Evolutionary conservation across 2,797 vertebrate species (phyloP).

Genomic region (Poeciliopsis paucimaculata): DNA sequence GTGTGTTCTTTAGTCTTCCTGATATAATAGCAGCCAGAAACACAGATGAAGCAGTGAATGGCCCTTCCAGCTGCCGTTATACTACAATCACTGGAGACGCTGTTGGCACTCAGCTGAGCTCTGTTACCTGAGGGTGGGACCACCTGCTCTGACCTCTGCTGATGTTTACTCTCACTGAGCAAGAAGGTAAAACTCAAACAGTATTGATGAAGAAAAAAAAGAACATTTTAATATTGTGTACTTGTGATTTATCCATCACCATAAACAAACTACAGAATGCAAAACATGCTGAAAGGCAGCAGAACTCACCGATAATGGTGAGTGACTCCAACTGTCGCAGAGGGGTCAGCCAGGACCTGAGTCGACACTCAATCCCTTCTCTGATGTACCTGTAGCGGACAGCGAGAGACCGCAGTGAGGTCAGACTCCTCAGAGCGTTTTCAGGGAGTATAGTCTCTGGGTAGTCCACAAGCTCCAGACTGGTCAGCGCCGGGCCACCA

Average conservation of each 20-base stretch:
- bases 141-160: not conserved
- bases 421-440: conserved; percentile 57
- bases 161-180: not conserved
- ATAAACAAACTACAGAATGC: not conserved
- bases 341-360: conserved; percentile 62
- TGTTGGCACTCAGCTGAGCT: no score
- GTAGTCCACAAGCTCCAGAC: conserved; percentile 70
- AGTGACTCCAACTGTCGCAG: conserved; percentile 59
- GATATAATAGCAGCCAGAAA: no score
- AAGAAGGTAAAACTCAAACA: not conserved
- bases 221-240: not conserved
- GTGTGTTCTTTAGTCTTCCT: no score
- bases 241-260: not conserved
- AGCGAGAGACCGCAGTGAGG: conserved; percentile 53
- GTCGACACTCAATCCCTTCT: conserved; percentile 66
- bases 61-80: no score
- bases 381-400: conserved; percentile 71
- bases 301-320: conserved; percentile 60
- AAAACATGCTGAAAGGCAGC: not conserved
- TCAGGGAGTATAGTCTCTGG: conserved; percentile 65
- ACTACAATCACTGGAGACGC: no score
- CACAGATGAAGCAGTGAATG: no score
- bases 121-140: no score
- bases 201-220: not conserved
- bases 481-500: conserved; percentile 48